Evolutionary conservation across 2,797 vertebrate genomes (phyloP).

Genomic region (Lepidocolaptes lacrymiger): DNA sequence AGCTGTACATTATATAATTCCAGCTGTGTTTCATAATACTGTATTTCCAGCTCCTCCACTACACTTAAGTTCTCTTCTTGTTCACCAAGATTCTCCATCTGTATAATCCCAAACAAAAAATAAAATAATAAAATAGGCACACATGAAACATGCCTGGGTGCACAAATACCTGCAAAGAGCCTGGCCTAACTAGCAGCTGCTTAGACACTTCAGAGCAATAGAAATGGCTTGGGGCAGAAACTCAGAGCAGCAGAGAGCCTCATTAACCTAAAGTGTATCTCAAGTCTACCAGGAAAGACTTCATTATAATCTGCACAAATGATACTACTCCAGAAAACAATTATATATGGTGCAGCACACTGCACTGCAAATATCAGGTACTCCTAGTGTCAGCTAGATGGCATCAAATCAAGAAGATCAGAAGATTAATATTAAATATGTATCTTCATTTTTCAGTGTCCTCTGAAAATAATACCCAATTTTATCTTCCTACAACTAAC

Average conservation of each 20-base stretch:
- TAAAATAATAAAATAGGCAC: neutral
- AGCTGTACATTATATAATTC: slow-evolving; percentile 91
- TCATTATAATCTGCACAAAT: neutral
- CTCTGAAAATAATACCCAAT: neutral
- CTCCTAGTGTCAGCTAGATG: neutral
- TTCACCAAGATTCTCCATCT: slow-evolving; percentile 84
- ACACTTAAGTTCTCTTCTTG: slow-evolving; percentile 58
- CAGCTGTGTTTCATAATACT: slow-evolving; percentile 91
- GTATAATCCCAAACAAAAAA: slow-evolving; percentile 16
- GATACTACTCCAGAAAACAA: neutral
- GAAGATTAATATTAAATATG: neutral
- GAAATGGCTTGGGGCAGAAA: neutral
- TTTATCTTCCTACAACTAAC: neutral
- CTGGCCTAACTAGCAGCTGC: neutral
- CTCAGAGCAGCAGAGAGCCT: neutral
- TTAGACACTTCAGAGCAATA: neutral
- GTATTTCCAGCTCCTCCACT: slow-evolving; percentile 88
- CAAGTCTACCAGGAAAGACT: neutral
- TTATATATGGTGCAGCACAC: neutral
- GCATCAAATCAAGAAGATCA: neutral
- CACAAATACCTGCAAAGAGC: neutral
- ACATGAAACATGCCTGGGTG: neutral
- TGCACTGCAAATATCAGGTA: neutral
- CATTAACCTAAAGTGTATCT: neutral
- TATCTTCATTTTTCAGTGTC: neutral